A percentile compares a stretch with the other conserved stretches of the same genome.
These are phyloP conservation scores for Lordiphosa mommai DNA, from an alignment of 1,140 invertebrate genomes.

Conservation along the genomic window DNA sequence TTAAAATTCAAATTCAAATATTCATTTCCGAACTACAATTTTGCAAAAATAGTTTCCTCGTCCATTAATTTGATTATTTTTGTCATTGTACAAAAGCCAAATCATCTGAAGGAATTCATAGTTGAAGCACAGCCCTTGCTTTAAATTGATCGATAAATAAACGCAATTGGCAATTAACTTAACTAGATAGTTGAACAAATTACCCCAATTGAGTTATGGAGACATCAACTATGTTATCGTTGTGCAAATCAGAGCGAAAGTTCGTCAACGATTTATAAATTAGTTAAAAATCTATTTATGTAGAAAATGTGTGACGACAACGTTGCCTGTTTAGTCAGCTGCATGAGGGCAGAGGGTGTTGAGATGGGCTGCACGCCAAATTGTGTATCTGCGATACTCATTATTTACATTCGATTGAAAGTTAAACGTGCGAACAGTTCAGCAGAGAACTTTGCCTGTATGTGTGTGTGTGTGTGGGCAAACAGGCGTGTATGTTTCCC, in stretches of 20 bases:
- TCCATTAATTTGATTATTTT: too few relatives aligned
- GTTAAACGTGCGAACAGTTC: slow-evolving; percentile 70
- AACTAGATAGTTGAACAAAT: slow-evolving; percentile 19
- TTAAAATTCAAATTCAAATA: too few relatives aligned
- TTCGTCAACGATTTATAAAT: slow-evolving; percentile 35
- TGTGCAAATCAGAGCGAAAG: slow-evolving; percentile 14
- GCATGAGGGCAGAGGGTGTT: background rate
- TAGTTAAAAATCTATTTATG: slow-evolving; percentile 57
- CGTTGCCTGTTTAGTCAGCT: slow-evolving; percentile 1
- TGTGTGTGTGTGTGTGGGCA: slow-evolving; percentile 13
- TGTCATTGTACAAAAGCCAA: too few relatives aligned
- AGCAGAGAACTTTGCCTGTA: slow-evolving; percentile 50
- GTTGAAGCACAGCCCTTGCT: too few relatives aligned
- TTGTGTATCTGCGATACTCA: slow-evolving; percentile 49
- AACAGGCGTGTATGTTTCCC: slow-evolving; percentile 3
- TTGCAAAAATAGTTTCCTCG: too few relatives aligned
- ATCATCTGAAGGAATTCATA: too few relatives aligned
- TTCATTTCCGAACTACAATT: too few relatives aligned
- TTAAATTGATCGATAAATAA: background rate
- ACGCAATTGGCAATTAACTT: slow-evolving; percentile 18
- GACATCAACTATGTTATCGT: slow-evolving; percentile 21
- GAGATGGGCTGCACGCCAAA: slow-evolving; percentile 27
- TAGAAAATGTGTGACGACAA: slow-evolving; percentile 42
- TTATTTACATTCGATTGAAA: slow-evolving; percentile 77
- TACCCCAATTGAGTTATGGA: slow-evolving; percentile 31